Conservation (phyloP, 2,113 vertebrate genomes). For the Antigone vipio region DNA sequence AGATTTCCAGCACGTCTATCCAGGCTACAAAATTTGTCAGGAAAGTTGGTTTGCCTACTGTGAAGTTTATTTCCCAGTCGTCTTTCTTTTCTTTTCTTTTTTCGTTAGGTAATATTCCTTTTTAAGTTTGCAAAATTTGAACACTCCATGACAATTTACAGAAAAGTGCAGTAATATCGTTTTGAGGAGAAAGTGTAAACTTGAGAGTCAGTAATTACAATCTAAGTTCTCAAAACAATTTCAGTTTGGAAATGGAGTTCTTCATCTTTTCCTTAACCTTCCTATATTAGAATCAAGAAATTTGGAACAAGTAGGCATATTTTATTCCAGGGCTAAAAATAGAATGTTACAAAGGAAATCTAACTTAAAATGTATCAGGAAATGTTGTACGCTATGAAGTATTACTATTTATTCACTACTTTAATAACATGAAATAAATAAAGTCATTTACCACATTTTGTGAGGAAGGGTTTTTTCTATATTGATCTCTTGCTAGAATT, state of each 20-base stretch:
- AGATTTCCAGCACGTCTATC: neutral
- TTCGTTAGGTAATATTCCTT: neutral
- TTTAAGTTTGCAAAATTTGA: neutral
- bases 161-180: neutral
- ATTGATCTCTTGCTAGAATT: constrained; percentile 92
- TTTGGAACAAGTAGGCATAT: fast-evolving
- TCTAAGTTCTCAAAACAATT: neutral
- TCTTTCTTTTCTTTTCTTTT: too few relatives aligned
- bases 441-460: constrained; percentile 72
- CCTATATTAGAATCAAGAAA: neutral
- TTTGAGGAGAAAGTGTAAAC: neutral
- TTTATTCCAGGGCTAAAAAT: neutral
- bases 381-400: neutral
- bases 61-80: neutral
- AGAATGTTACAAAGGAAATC: neutral
- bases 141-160: neutral
- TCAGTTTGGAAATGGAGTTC: neutral
- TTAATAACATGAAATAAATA: neutral
- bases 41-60: neutral
- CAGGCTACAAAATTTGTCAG: neutral
- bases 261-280: neutral
- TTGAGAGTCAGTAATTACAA: neutral
- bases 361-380: neutral
- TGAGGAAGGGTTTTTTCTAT: constrained; percentile 87
- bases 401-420: neutral